Conservation (phyloP, 2,113 vertebrate species). For the Psammodynastes pulverulentus region DNA sequence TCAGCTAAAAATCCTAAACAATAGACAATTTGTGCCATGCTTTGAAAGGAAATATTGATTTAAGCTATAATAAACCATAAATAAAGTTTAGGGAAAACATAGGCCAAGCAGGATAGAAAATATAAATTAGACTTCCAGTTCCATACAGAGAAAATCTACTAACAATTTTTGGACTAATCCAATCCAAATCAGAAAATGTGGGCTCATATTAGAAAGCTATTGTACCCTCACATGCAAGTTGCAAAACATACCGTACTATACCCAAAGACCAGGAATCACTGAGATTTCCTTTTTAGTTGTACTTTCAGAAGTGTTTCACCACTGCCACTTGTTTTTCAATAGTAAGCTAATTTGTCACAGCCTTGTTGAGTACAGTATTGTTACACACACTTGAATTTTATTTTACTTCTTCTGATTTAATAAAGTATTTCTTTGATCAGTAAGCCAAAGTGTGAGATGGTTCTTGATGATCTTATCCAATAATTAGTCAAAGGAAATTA, state of each 20-base stretch:
- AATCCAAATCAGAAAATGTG: not conserved
- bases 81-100: not conserved
- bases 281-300: not conserved
- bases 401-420: not conserved
- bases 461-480: not conserved
- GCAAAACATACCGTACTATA: not conserved
- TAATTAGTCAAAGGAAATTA: not conserved
- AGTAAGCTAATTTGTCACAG: not conserved
- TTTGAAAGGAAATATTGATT: constrained; percentile 7
- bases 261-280: not conserved
- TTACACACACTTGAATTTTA: not conserved
- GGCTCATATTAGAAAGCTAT: not conserved
- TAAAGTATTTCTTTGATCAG: not conserved
- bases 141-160: not conserved
- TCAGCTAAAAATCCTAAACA: constrained; percentile 24
- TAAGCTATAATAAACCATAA: constrained; percentile 4
- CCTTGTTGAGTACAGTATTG: not conserved
- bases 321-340: not conserved
- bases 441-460: not conserved
- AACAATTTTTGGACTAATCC: not conserved
- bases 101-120: not conserved
- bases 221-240: not conserved
- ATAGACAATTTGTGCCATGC: constrained; percentile 11
- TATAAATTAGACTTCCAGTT: not conserved
- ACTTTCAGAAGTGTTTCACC: not conserved